These are phyloP conservation scores for Zaprionus bogoriensis DNA, from an alignment of 2,888 invertebrate species.

Conservation along the genomic window DNA sequence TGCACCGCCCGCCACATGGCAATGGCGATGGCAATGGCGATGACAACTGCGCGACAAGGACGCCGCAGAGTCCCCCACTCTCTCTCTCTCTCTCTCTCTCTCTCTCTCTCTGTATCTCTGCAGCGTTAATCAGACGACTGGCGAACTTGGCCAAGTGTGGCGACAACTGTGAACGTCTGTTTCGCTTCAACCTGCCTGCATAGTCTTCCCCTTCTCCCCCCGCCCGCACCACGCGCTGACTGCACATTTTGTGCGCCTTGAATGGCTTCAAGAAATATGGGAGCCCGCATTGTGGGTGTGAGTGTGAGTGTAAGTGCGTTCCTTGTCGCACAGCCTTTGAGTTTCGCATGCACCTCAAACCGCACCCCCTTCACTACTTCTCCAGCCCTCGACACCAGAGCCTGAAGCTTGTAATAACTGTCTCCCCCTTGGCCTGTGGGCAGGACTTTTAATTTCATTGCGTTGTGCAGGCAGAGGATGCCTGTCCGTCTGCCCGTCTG, in stretches of 20 bases:
- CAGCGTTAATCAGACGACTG: conserved; percentile 61
- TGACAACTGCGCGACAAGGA: conserved; percentile 56
- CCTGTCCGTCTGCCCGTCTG: neutral
- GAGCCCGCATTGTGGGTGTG: conserved; percentile 58
- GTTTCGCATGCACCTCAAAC: conserved; percentile 12
- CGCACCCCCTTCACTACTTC: neutral
- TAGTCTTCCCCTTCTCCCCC: neutral
- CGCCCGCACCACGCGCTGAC: conserved; percentile 47
- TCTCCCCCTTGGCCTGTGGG: conserved; percentile 3
- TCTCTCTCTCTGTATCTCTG: conserved; percentile 6
- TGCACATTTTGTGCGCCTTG: conserved; percentile 60
- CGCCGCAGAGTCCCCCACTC: too few species aligned
- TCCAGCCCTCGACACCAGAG: conserved; percentile 51
- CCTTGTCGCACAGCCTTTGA: conserved; percentile 46
- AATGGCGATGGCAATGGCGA: conserved; percentile 48
- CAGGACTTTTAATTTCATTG: conserved; percentile 48
- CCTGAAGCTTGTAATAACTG: conserved; percentile 28
- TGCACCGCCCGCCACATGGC: conserved; percentile 52
- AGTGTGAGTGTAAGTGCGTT: too few species aligned
- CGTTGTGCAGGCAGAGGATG: neutral
- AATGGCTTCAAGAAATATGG: conserved; percentile 59
- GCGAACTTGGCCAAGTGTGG: conserved; percentile 68
- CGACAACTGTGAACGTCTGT: conserved; percentile 60
- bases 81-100: too few species aligned
- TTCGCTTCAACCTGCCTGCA: conserved; percentile 22